These are phyloP conservation scores for Parapsyche elsis DNA, from an alignment of 1,140 invertebrate genomes.

Conservation along the genomic window DNA sequence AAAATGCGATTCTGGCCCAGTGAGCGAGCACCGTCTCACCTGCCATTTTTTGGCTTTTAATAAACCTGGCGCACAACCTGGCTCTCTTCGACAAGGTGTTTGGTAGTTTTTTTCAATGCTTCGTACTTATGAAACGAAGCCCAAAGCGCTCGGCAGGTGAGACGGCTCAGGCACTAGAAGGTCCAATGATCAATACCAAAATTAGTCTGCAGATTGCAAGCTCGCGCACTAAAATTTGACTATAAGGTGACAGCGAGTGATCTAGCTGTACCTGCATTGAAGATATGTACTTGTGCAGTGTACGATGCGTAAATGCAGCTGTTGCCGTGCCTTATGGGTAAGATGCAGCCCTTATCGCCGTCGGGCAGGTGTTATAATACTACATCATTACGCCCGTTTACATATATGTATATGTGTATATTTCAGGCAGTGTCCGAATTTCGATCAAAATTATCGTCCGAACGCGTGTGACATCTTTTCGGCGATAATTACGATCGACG, in stretches of 20 bases:
- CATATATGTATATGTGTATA: no score
- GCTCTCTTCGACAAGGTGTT: conserved; percentile 25
- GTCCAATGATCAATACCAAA: neutral
- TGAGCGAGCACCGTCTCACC: conserved; percentile 29
- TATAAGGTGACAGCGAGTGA: neutral
- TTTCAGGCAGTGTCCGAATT: neutral
- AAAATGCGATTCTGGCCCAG: conserved; percentile 24
- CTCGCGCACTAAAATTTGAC: neutral
- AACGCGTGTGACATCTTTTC: neutral
- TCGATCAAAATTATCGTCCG: neutral
- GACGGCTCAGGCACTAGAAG: neutral
- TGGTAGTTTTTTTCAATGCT: conserved; percentile 27
- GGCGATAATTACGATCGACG: neutral
- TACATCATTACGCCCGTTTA: neutral
- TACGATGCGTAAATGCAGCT: neutral
- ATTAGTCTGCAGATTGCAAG: neutral
- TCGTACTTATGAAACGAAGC: conserved; percentile 9
- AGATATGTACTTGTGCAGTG: neutral
- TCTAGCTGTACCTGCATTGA: neutral
- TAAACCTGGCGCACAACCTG: conserved; percentile 37
- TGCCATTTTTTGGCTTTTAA: conserved; percentile 38
- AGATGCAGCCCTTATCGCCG: conserved; percentile 10
- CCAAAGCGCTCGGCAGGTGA: conserved; percentile 22
- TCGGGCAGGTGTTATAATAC: conserved; percentile 1
- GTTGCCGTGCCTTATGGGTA: conserved; percentile 1